These are phyloP conservation scores for Leptothorax acervorum DNA, from an alignment of 2,888 invertebrate species.

Conservation along the genomic window DNA sequence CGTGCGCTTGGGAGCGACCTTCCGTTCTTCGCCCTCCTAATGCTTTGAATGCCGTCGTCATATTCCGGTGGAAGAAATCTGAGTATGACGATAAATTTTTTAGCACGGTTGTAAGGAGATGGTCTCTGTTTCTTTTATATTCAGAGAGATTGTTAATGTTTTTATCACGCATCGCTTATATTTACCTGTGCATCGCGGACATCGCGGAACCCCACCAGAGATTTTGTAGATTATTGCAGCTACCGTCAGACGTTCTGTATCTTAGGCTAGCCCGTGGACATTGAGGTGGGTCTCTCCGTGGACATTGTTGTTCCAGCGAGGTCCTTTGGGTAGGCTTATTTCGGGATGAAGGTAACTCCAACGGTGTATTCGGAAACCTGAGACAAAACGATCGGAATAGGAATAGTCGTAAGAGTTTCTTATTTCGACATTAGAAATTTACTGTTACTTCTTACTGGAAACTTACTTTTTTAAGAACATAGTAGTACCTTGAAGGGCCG, in stretches of 20 bases:
- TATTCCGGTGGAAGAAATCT: constrained; percentile 93
- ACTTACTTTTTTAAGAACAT: constrained; percentile 88
- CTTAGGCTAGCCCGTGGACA: constrained; percentile 89
- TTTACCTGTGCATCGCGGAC: constrained; percentile 90
- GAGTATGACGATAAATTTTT: not conserved
- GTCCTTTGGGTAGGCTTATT: constrained; percentile 79
- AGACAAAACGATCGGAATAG: not conserved
- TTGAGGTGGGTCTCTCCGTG: constrained; percentile 89
- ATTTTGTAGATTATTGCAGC: constrained; percentile 93
- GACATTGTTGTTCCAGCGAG: constrained; percentile 89
- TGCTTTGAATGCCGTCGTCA: constrained; percentile 90
- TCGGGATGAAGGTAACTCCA: constrained; percentile 71
- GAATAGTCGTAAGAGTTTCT: not conserved
- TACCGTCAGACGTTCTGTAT: constrained; percentile 95
- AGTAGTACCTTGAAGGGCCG: constrained; percentile 89
- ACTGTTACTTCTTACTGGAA: not conserved
- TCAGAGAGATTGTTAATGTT: not conserved
- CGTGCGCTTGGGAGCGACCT: constrained; percentile 91
- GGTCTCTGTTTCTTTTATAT: not conserved
- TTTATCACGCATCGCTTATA: not conserved
- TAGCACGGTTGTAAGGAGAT: not conserved
- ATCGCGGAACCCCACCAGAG: constrained; percentile 94
- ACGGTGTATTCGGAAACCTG: constrained; percentile 75
- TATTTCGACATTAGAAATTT: not conserved
- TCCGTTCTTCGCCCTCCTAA: constrained; percentile 88